Evolutionary conservation across 2,888 invertebrate genomes (phyloP).

Genomic region (Drosophila dives): DNA sequence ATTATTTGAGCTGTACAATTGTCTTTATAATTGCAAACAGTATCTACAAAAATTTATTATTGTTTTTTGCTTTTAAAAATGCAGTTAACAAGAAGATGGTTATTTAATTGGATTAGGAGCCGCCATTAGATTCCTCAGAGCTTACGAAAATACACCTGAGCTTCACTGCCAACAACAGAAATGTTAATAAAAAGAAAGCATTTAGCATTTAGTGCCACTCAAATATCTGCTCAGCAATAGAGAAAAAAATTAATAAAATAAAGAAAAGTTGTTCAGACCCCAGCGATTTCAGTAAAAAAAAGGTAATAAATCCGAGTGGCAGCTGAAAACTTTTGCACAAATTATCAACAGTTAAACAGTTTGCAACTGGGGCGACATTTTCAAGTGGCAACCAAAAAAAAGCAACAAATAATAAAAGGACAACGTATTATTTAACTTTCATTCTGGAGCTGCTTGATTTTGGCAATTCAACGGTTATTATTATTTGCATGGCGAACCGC

Average conservation of each 20-base stretch:
- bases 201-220: constrained; percentile 60
- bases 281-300: constrained; percentile 1
- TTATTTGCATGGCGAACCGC: constrained; percentile 68
- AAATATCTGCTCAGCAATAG: constrained; percentile 39
- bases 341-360: constrained; percentile 71
- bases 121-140: constrained; percentile 13
- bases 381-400: constrained; percentile 44
- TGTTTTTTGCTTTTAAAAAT: constrained; percentile 3
- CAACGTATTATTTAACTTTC: constrained; percentile 58
- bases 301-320: constrained; percentile 39
- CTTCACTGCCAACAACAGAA: constrained; percentile 42
- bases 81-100: neutral
- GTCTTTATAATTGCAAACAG: neutral
- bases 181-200: constrained; percentile 70
- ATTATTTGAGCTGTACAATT: neutral
- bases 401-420: constrained; percentile 30
- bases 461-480: constrained; percentile 66
- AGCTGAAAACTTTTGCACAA: constrained; percentile 64
- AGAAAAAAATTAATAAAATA: constrained; percentile 17
- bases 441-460: constrained; percentile 55
- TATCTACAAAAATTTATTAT: neutral
- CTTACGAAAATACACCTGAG: constrained; percentile 50
- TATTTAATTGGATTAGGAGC: neutral
- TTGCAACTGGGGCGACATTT: constrained; percentile 61
- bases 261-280: neutral